Evolutionary conservation across 1,140 invertebrate genomes (phyloP).

Genomic region (Brachionus paranguensis): DNA sequence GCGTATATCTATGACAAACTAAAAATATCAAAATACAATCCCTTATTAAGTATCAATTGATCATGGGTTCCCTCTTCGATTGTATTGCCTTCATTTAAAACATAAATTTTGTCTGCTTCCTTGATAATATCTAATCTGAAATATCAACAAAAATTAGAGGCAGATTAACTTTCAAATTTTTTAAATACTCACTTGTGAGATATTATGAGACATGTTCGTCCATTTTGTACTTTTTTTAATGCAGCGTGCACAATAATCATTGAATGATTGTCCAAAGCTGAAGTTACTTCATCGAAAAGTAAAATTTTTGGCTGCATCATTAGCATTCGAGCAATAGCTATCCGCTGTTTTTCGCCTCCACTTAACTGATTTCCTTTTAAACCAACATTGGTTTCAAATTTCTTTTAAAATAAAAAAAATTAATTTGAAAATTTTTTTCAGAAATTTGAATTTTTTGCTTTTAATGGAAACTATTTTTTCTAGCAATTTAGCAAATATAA

Average conservation of each 20-base stretch:
- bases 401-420: background rate
- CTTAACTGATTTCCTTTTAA: slow-evolving; percentile 24
- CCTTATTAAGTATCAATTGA: background rate
- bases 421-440: background rate
- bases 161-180: slow-evolving; percentile 44
- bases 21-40: background rate
- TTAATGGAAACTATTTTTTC: background rate
- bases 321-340: slow-evolving; percentile 47
- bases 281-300: slow-evolving; percentile 62
- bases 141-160: background rate
- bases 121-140: slow-evolving; percentile 75
- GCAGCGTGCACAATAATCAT: slow-evolving; percentile 46
- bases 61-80: slow-evolving; percentile 67
- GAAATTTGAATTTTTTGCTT: background rate
- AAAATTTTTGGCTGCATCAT: slow-evolving; percentile 51
- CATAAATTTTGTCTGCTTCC: slow-evolving; percentile 83
- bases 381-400: slow-evolving; percentile 60
- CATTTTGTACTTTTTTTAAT: slow-evolving; percentile 48
- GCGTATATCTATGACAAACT: background rate
- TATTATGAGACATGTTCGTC: slow-evolving; percentile 52
- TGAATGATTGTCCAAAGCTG: slow-evolving; percentile 57
- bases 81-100: slow-evolving; percentile 78
- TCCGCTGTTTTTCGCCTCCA: slow-evolving; percentile 22
- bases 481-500: background rate
- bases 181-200: slow-evolving; percentile 48